Conservation (phyloP, 2,113 vertebrate genomes). For the Dasypus novemcinctus region DNA sequence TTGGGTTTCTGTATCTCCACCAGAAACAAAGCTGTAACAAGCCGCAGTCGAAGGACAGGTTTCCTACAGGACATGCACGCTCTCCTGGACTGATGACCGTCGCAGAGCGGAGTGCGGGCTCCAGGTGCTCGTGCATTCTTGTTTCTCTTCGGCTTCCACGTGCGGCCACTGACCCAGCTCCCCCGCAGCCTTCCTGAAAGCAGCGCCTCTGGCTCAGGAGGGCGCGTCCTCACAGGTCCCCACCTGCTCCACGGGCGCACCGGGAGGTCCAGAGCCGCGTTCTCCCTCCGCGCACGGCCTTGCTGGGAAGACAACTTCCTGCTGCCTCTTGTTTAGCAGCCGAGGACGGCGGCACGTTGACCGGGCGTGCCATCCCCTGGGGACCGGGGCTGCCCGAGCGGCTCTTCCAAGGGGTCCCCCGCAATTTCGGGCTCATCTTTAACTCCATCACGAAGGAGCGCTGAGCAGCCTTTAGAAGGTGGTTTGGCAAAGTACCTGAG, state of each 20-base stretch:
- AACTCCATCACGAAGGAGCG: conserved; percentile 59
- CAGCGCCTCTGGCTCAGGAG: too few relatives aligned
- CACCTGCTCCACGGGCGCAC: too few relatives aligned
- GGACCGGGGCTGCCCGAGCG: background rate
- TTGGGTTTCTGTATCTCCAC: background rate
- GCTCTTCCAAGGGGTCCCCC: conserved; percentile 33
- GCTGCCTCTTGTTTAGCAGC: conserved; percentile 28
- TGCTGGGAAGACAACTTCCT: background rate
- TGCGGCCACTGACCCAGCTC: background rate
- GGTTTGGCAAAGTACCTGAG: conserved; percentile 56
- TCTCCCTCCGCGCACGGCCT: background rate
- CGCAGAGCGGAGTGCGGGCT: background rate
- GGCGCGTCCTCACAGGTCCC: too few relatives aligned
- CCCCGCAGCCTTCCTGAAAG: conserved; percentile 35
- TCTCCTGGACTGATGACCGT: conserved; percentile 27
- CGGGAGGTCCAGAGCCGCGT: too few relatives aligned
- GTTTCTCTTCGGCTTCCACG: conserved; percentile 24
- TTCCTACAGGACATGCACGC: background rate
- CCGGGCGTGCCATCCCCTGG: conserved; percentile 14
- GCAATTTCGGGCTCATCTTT: conserved; percentile 45
- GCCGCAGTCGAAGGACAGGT: background rate
- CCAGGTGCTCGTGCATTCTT: conserved; percentile 14
- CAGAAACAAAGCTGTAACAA: conserved; percentile 21
- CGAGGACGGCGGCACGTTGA: background rate
- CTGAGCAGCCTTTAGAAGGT: conserved; percentile 49